These are phyloP conservation scores for Phyllostomus discolor DNA, from an alignment of 2,113 vertebrate genomes.

Conservation along the genomic window DNA sequence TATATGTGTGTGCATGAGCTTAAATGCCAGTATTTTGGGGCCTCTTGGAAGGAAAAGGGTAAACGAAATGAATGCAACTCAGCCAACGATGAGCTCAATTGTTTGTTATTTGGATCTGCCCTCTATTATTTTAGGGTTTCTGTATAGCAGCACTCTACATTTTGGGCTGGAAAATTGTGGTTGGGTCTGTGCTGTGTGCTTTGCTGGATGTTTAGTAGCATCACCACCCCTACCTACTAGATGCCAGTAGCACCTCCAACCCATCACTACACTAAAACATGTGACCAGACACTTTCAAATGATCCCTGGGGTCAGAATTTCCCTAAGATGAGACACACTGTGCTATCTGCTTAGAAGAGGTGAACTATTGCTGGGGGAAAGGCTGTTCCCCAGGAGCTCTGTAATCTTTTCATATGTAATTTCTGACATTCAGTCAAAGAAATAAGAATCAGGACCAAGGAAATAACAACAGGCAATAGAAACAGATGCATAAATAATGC, in stretches of 20 bases:
- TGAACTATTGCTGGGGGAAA: not conserved
- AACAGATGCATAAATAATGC: not conserved
- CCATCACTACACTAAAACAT: not conserved
- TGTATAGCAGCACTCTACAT: not conserved
- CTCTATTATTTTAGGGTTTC: not conserved
- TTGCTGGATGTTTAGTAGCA: not conserved
- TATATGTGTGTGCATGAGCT: not conserved
- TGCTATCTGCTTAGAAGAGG: not conserved
- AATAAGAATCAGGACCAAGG: not conserved
- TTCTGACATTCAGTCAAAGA: not conserved
- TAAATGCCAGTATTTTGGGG: too few species aligned
- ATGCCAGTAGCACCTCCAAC: not conserved
- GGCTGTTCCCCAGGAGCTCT: not conserved
- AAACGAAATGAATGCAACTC: not conserved
- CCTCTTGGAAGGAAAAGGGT: not conserved
- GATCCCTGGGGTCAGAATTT: not conserved
- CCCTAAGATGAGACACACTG: not conserved
- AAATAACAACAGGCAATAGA: not conserved
- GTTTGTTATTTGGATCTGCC: not conserved
- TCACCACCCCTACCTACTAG: not conserved
- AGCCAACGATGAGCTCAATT: not conserved
- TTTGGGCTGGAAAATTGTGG: not conserved
- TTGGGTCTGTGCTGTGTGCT: not conserved
- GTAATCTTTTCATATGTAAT: not conserved
- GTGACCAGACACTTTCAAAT: not conserved